phyloP scores from a whole-genome alignment of 1,140 invertebrate species.

The Zaprionus lachaisei region DNA sequence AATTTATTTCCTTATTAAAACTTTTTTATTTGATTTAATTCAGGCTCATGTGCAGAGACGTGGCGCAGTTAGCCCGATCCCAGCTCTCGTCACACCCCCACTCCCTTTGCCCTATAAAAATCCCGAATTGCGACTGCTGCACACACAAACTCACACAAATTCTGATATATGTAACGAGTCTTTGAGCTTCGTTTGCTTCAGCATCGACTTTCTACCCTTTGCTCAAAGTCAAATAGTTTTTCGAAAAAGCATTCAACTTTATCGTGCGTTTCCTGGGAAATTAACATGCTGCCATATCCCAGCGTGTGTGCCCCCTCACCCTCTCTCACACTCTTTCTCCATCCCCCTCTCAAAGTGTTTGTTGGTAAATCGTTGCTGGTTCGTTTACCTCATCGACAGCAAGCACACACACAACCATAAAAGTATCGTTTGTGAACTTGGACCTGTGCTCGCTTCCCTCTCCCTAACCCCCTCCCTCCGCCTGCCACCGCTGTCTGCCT shows the following conservation, averaged over 20 bases:
- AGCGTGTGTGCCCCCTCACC: not conserved
- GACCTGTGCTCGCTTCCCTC: conserved; percentile 3
- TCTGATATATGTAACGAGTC: conserved; percentile 72
- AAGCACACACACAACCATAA: conserved; percentile 48
- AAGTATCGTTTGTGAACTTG: conserved; percentile 59
- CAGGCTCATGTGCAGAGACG: conserved; percentile 42
- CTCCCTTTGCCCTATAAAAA: not conserved
- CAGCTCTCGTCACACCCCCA: not conserved
- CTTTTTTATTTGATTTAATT: conserved; percentile 73
- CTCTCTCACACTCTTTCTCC: not conserved
- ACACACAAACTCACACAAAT: conserved; percentile 30
- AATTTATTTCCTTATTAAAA: conserved; percentile 82
- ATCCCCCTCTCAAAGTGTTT: not conserved
- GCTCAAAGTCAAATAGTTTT: conserved; percentile 76
- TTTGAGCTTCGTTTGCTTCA: conserved; percentile 24
- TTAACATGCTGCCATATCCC: conserved; percentile 64
- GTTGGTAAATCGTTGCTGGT: conserved; percentile 48
- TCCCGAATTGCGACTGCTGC: conserved; percentile 3
- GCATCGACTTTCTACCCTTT: conserved; percentile 43
- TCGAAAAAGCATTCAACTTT: conserved; percentile 79
- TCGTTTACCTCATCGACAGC: conserved; percentile 42
- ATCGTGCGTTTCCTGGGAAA: conserved; percentile 81
- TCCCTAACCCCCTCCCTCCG: not conserved
- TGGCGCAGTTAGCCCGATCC: conserved; percentile 8
- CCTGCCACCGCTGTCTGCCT: conserved; percentile 29